Base-by-base conservation (phyloP, 1,140 invertebrate genomes). In the Drosophila varians region DNA sequence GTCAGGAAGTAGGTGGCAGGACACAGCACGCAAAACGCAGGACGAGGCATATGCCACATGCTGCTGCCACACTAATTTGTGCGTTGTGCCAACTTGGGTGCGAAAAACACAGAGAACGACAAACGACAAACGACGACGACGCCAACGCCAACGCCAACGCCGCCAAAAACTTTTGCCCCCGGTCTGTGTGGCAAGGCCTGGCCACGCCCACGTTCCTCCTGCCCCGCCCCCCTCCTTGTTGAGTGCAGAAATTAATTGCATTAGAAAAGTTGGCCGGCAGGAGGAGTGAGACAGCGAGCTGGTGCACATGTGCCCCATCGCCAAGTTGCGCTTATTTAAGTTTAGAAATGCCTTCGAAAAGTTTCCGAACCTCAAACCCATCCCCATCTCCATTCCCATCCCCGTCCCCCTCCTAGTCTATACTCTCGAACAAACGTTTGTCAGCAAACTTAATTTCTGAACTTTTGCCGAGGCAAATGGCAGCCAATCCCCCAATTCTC, bases 241-340 rank as follows among this genome's bases (percentile, higher is more conserved):
- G 83, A 88, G 77, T 87, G 82, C 82, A 87, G 77, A 87, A 87
- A 87, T 87, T 87, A 87, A 87, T 87, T 87, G 82, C 82, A 87
- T 87, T 87, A 87, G 82, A 87, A 87, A 87, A 87, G 77, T 87
- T 87, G 57, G 69, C 79, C 77, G 55, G 45, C 65, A n/a, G 28
- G 18, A 36, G 40, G 40, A 7, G n/a, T 1, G 12, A 53, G 25
- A 23, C 3, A 11, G 7, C 7, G 16, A 54, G 61, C 72, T 70
- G 36, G 36, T 12, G 82, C 80, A 84, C 80, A 84, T 84, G 80
- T 84, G 79, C 65, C 75, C 55, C 60, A 38, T 9, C 56, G 48
- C 60, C 60, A 80, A 84, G 72, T 84, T 84, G 72, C 82, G 82
- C 77, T 87, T 84, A 86, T 84, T 84, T 79, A 87, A 87, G 80